These are phyloP conservation scores for Noturus placidus DNA, from an alignment of 2,113 vertebrate genomes.

Conservation along the genomic window DNA sequence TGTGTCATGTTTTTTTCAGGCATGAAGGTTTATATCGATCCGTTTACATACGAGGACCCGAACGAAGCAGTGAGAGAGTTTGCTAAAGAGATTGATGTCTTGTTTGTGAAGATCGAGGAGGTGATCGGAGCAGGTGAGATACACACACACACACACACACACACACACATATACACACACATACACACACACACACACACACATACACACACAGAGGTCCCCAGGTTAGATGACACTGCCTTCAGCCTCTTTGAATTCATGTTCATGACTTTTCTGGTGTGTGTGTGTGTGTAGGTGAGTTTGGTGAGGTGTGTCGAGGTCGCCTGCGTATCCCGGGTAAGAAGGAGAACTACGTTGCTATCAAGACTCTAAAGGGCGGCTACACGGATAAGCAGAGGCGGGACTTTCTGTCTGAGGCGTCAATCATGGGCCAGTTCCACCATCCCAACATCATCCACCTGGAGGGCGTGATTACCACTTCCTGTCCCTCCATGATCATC, in stretches of 20 bases:
- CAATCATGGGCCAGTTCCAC: conserved; percentile 87
- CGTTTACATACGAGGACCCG: conserved; percentile 73
- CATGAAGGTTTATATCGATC: conserved; percentile 75
- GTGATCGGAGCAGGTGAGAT: conserved; percentile 72
- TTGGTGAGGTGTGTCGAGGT: conserved; percentile 83
- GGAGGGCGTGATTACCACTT: conserved; percentile 82
- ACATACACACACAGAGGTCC: background rate
- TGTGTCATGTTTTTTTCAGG: conserved; percentile 52
- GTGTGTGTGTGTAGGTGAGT: conserved; percentile 71
- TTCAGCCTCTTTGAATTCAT: background rate
- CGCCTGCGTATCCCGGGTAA: conserved; percentile 71
- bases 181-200: background rate
- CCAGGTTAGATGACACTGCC: background rate
- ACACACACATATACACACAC: conserved; percentile 13
- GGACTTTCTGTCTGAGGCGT: conserved; percentile 67
- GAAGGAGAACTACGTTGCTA: conserved; percentile 82
- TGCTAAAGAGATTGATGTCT: conserved; percentile 74
- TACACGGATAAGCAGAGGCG: conserved; percentile 66
- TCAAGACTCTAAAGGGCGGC: conserved; percentile 82
- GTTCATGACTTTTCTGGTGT: background rate
- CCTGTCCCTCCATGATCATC: conserved; percentile 68
- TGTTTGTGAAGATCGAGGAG: conserved; percentile 75
- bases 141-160: background rate
- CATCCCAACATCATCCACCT: conserved; percentile 86
- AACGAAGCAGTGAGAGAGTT: conserved; percentile 72